Base-by-base conservation (phyloP, 2,797 vertebrate species). In the Calcarius lapponicus region DNA sequence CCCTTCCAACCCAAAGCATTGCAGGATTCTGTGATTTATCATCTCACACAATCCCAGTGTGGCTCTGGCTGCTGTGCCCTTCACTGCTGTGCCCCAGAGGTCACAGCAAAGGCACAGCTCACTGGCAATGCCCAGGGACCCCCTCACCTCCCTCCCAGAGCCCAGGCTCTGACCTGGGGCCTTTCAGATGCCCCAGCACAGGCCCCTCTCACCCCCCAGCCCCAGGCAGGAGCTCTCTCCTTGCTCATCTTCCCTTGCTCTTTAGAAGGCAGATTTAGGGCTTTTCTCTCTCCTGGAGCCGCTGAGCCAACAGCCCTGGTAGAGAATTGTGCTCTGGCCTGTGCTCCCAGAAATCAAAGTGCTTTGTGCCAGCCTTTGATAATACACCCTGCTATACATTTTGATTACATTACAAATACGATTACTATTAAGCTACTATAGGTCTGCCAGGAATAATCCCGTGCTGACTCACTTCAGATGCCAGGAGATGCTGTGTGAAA, bases 401-500 rank as follows among this genome's bases (percentile, higher is more conserved):
- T 93, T 81, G 91, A 94, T 94, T 96, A 96, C 92, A 85, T 95
- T 96, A 94, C 91, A 90, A 95, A 95, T 92, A 95, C 16, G 90
- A 96, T 96, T 96, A 94, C 93, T 76, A 80, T 88, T 81, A 95
- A 97, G 95, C 95, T 75, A 86, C 97, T 81, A 93, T 57, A 70
- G 82, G 85, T 87, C 92, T 94, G 88, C 71, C 74, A 90, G 91
- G 88, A 95, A 90, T 96, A 96, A 97, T 96, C 96, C 83, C 1
- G 84, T 6, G 11, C 95, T 88, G 93, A 93, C 94, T 96, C 94
- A 96, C 95, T 97, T 70, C 91, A 95, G 96, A 95, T 96, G 94
- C 95, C 91, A 60, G 82, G 84, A 92, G 95, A 90, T 91, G 94
- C 91, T 11, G 69, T n/a, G 84, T 48, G 57, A 57, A 92, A 81